A percentile compares a stretch with the other conserved stretches of the same genome.
Evolutionary conservation across 2,888 invertebrate species (phyloP).

Genomic region (Drosophila anceps): DNA sequence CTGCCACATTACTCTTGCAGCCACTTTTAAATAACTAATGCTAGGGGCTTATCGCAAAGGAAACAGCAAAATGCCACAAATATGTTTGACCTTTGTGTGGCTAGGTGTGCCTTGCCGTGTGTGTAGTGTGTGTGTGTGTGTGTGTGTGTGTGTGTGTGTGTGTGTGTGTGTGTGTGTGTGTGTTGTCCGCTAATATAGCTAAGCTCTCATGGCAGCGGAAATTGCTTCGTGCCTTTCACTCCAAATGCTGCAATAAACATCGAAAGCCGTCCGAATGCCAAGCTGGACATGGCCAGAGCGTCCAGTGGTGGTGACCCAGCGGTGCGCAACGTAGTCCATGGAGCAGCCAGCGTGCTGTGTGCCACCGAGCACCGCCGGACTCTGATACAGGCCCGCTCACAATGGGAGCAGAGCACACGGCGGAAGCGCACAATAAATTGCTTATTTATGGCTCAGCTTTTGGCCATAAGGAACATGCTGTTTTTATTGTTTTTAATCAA

Average conservation of each 20-base stretch:
- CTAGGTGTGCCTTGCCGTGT: not conserved
- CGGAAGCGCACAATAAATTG: constrained; percentile 83
- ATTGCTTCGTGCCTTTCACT: constrained; percentile 80
- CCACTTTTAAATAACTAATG: constrained; percentile 58
- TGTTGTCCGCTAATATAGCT: constrained; percentile 70
- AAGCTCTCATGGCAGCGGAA: constrained; percentile 78
- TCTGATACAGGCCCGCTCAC: constrained; percentile 42
- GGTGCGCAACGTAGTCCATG: constrained; percentile 40
- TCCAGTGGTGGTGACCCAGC: constrained; percentile 46
- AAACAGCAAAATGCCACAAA: constrained; percentile 63
- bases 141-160: no score
- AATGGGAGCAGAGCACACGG: constrained; percentile 72
- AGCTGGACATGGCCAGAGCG: constrained; percentile 44
- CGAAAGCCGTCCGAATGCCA: constrained; percentile 78
- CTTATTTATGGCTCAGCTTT: constrained; percentile 83
- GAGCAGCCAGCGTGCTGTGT: constrained; percentile 58
- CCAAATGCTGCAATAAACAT: constrained; percentile 79
- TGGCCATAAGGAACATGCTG: constrained; percentile 80
- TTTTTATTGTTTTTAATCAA: constrained; percentile 84
- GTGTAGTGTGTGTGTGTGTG: constrained; percentile 33
- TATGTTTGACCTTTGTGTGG: constrained; percentile 48
- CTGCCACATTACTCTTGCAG: constrained; percentile 31
- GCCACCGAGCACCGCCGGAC: constrained; percentile 30
- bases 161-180: constrained; percentile 27
- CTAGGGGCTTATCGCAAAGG: constrained; percentile 55